Evolutionary conservation across 2,888 invertebrate genomes (phyloP), one percentile per base, ranked within the genome.

Genomic region (Diadegma fenestrale): DNA sequence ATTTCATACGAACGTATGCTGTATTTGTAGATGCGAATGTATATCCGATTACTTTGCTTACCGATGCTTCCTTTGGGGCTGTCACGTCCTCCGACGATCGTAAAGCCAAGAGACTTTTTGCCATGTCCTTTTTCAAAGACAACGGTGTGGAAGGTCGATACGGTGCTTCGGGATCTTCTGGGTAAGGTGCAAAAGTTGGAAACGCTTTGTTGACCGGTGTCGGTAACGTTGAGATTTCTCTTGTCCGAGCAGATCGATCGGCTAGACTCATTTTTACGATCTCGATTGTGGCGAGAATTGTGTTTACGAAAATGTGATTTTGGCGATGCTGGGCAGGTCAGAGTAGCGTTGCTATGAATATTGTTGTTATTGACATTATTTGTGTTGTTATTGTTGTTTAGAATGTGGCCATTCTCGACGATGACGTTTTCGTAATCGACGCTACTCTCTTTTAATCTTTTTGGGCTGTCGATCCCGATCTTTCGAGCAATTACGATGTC

Each of bases 61-160:
- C 93, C 98, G 92, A 98, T 95, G 86, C 97, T 97, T 81, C 97
- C 98, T 92, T 97, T 96, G 2, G 97, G 97, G 48, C 97, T 97
- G 93, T 98, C 98, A 82, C 96, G 95, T 68, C 98, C 98, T 61
- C 98, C 98, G 2, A 98, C 98, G 89, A 98, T 97, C 14, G 97
- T 98, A 93, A 98, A 98, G n/a, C 98, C 98, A 45, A 98, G 95
- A 0, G 97, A 97, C 94, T 97, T 98, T 92, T 97, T 97, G 2
- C 97, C 97, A 10, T 96, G 96, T 0, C 97, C 98, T 92, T 98
- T 98, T 92, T 97, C 96, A 91, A 97, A 96, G 8, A 96, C 96
- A 22, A 97, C 96, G 0, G 97, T 97, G 88, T 96, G 96, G 90
- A 96, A 96, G 0, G 96, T 96, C 88, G 96, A 96, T 48, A 96